Base-by-base conservation (phyloP, 2,113 vertebrate species). In the Catharus bicknelli region DNA sequence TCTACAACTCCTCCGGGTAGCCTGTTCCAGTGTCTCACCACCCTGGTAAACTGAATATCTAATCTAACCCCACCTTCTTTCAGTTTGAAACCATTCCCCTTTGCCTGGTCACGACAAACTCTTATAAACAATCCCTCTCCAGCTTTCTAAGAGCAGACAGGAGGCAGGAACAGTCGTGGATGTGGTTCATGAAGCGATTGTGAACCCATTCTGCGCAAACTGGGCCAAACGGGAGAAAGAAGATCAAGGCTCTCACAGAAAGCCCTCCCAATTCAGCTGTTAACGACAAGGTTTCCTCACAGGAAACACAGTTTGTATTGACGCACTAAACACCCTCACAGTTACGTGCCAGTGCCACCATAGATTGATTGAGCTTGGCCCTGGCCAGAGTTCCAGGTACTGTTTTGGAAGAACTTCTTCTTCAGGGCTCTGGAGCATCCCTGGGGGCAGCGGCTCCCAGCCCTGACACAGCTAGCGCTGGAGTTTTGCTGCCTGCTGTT, bases 201-300 rank as follows among this genome's bases (percentile, higher is more conserved):
- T 6, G 29, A 63, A 7, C 9, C 26, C 9, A 0, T 29, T 55
- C 7, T 32, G 10, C n/a, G 42, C 38, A 36, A 62, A 18, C 18
- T 3, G 11, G 3, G 29, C 22, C 2, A 2, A 38, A 32, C 3
- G 1, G 5, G 6, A 7, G 9, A 10, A 36, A 26, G 32, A 55
- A 40, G 17, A n/a, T 40, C 3, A 10, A 34, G 57, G 4, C 6
- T 43, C 11, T 38, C 43, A 1, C 3, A 2, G 10, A 11, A 74
- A 53, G 25, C 21, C 30, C 18, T 67, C 23, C 27, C 5, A 4
- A 0, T 30, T 29, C 36, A 34, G 30, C 30, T 26, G 7, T 30
- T 64, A 40, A 0, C 11, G 55, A 62, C 50, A 19, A 61, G 25
- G 27, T 19, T 18, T 17, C 16, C n/a, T 64, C 13, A 19, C 0